Base-by-base conservation (phyloP, 2,113 vertebrate species). In the Saccopteryx bilineata region DNA sequence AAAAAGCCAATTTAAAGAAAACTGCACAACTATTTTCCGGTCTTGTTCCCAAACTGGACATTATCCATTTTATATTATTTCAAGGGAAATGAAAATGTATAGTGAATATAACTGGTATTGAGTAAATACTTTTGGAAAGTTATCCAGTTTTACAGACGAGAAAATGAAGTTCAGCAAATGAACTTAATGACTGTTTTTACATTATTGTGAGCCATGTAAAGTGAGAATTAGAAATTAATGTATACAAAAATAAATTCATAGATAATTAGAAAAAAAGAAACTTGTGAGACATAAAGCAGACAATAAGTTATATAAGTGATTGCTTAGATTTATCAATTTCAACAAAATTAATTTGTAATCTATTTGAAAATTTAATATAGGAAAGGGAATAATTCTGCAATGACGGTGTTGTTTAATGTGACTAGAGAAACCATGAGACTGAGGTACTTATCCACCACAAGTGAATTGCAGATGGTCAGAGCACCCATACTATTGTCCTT, bases 41-140 rank as follows among this genome's bases (percentile, higher is more conserved):
- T 28, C 19, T 95, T 76, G 2, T 87, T 94, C 17, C 17, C 26
- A 90, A 76, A 50, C 2, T 11, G 24, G 5, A 52, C 3, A 24
- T 21, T 72, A 81, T 46, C 24, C 9, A 14, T 8, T 24, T 48
- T 54, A 39, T 23, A 5, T 86, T 95, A 28, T 85, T 78, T 75
- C 1, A 8, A 94, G 66, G 13, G 2, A 2, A 91, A 28, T 17
- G 6, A 8, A 61, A 87, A 71, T 58, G 61, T 83, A 7, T 19
- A 89, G 5, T 89, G 14, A 23, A 39, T 46, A 90, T 69, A 82
- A 75, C 10, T 78, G 28, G 23, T 75, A 31, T 46, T 56, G 13
- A 74, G 18, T 52, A 91, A 83, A 90, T 80, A 74, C 39, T 94
- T 94, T 93, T 89, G 24, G 39, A 87, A 69, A 91, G 21, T 9